These are phyloP conservation scores for Plusia festucae DNA, from an alignment of 2,888 invertebrate species.

Conservation along the genomic window DNA sequence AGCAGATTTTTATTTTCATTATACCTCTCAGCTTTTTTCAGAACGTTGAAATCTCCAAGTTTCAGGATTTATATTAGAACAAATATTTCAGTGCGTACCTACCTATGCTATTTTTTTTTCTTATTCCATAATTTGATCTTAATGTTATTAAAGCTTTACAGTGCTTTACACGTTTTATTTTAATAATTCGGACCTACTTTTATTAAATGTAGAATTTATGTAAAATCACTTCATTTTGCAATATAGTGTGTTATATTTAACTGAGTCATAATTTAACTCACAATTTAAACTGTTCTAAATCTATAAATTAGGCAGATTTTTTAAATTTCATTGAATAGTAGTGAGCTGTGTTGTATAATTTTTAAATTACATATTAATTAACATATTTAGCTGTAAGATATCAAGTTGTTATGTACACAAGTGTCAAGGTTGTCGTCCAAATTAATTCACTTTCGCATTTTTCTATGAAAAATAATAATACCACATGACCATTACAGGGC, in stretches of 20 bases:
- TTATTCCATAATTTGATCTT: no score
- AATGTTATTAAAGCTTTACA: no score
- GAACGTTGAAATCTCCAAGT: no score
- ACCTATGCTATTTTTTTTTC: no score
- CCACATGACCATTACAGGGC: not conserved
- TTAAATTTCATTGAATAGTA: not conserved
- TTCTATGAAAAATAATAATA: not conserved
- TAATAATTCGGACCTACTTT: no score
- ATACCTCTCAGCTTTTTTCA: no score
- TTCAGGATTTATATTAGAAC: no score
- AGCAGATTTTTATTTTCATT: no score
- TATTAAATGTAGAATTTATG: no score
- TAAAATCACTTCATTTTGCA: no score
- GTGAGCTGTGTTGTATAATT: not conserved
- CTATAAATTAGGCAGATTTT: not conserved
- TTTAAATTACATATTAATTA: not conserved
- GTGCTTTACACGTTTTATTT: no score
- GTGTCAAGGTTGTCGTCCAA: not conserved
- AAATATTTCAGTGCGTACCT: no score
- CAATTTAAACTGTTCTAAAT: not conserved
- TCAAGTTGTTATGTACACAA: not conserved
- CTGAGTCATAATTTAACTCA: not conserved
- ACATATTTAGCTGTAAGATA: not conserved
- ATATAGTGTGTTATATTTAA: not conserved
- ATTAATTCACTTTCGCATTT: conserved; percentile 2